Base-by-base conservation (phyloP, 2,888 invertebrate genomes). In the Meloe dianella region DNA sequence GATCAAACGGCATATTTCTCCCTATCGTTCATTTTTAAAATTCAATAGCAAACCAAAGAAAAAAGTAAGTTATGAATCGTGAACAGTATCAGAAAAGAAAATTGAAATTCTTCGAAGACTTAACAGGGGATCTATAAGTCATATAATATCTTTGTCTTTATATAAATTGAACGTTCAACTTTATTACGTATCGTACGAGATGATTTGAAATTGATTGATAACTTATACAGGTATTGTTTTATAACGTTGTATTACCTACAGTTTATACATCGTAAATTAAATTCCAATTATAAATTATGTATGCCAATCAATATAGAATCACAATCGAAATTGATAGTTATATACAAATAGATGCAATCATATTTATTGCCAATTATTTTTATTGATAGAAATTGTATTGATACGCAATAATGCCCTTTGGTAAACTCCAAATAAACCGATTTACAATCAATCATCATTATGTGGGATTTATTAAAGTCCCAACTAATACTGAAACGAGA, bases 111-210 rank as follows among this genome's bases (percentile, higher is more conserved):
- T 69, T 69, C 64, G 51, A 64, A 56, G 62, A 54, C 66, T 69
- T 68, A 68, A 63, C 68, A 63, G 68, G 68, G 68, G 68, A 68
- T 68, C 68, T 66, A 68, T 68, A 68, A 68, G 65, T 68, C 65
- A 35, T 14, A 65, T 68, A 64, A 47, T 54, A 14, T 27, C 10
- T 27, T 54, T 7, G 54, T 27, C 27, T 54, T 24, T 54, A n/a
- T 14, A 14, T 27, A 54, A 54, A 54, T 54, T 27, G 27, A 54
- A 54, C 10, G 14, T 24, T 14, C 24, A 54, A 27, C 27, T 54
- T 54, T 54, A 54, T 27, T 54, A 54, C 10, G 14, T n/a, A 6
- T n/a, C 14, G 54, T 54, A n/a, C 27, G 5, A 24, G 27, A 27
- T 54, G 3, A 54, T 24, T 24, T 22, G 5, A 24, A 9, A 27